Percentiles rank a stretch among this genome's conserved stretches.
These are phyloP conservation scores for Aleiodes alternator DNA, from an alignment of 2,888 invertebrate genomes.

Conservation along the genomic window DNA sequence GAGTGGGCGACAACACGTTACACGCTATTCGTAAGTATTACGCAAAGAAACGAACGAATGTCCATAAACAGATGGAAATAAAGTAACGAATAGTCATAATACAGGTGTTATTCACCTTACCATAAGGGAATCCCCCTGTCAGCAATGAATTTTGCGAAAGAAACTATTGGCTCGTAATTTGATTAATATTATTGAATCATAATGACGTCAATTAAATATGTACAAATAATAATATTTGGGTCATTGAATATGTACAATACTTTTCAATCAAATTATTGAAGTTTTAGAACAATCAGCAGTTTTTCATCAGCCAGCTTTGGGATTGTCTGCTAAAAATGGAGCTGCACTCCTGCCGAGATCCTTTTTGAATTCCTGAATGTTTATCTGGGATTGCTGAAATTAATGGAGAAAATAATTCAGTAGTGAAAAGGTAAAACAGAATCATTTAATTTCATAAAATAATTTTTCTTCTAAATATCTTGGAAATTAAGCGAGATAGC, in stretches of 20 bases:
- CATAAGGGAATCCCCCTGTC: slow-evolving; percentile 10
- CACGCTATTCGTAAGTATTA: slow-evolving; percentile 47
- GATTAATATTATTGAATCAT: slow-evolving; percentile 10
- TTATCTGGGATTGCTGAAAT: slow-evolving; percentile 69
- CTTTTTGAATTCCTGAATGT: slow-evolving; percentile 66
- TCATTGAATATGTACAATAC: slow-evolving; percentile 29
- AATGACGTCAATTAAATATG: background rate
- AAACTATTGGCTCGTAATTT: background rate
- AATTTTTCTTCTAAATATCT: too few relatives aligned
- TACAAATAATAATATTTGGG: slow-evolving; percentile 18
- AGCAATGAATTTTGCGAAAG: slow-evolving; percentile 19
- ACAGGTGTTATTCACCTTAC: slow-evolving; percentile 19
- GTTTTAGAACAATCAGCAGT: background rate
- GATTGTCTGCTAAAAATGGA: slow-evolving; percentile 69
- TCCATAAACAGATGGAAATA: slow-evolving; percentile 33
- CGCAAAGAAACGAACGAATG: slow-evolving; percentile 39
- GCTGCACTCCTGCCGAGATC: slow-evolving; percentile 68
- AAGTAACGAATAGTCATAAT: slow-evolving; percentile 33
- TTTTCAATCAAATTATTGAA: slow-evolving; percentile 45
- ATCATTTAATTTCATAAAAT: too few relatives aligned
- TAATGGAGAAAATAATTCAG: slow-evolving; percentile 30
- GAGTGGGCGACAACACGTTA: slow-evolving; percentile 41
- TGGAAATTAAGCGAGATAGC: too few relatives aligned
- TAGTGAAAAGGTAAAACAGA: background rate
- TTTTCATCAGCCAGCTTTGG: slow-evolving; percentile 61